Base-by-base conservation (phyloP, 2,113 vertebrate species). In the Halcyon senegalensis region DNA sequence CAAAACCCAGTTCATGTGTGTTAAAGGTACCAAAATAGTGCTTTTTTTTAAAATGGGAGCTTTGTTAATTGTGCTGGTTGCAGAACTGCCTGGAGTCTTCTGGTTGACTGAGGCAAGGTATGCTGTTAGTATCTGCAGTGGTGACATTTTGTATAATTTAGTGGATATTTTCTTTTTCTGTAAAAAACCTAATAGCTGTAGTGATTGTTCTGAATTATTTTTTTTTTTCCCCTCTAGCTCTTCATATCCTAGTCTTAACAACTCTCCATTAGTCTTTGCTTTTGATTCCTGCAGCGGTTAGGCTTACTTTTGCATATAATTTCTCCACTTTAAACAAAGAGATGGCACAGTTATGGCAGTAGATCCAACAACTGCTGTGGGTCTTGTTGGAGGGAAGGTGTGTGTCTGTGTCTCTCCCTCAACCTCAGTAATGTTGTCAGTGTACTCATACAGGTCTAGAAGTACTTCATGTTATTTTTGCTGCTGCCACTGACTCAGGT, bases 21-120 rank as follows among this genome's bases (percentile, higher is more conserved):
- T 27, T 51, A 68, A 48, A 77, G 7, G 16, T 68, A 14, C 3
- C 60, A 39, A 89, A 76, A 12, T 27, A 0, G 0, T 1, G 3
- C 11, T 24, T 69, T 73, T 69, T 73, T 72, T 39, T 35, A 73
- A 46, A 62, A 43, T 4, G 13, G 5, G 28, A 82, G 2, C 28
- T 51, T 83, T 2, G 4, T 72, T 68, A 69, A 30, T 66, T 76
- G 10, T 89, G 63, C 55, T 81, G 51, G 31, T 67, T 70, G 31
- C 43, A 60, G 64, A 77, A 41, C 30, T 48, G 28, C 20, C 24
- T 84, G 51, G 30, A 81, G 50, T 23, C 11, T 77, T 58, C n/a
- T 81, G 44, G 20, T 3, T 90, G 73, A 69, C 28, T 58, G 84
- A 73, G 28, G 35, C 41, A 33, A 46, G 8, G 4, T 43, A 15